Evolutionary conservation across 2,113 vertebrate genomes (phyloP), one percentile per base, ranked within the genome.

Genomic region (Bubo bubo): DNA sequence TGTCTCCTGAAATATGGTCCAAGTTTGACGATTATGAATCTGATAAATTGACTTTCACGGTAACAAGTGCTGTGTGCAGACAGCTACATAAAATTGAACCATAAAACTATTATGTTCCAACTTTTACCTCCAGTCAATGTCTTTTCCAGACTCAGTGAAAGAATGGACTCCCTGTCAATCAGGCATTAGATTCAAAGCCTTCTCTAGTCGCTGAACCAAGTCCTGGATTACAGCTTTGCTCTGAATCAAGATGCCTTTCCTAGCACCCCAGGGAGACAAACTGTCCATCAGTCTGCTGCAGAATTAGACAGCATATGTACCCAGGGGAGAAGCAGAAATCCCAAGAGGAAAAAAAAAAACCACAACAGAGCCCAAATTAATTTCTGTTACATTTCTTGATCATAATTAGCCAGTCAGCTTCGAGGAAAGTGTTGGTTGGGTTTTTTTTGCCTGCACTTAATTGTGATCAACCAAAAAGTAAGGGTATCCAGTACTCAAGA

Each of bases 241-340:
- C 59, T 35, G 26, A 6, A 34, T 20, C 6, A 9, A 73, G 35
- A 67, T 26, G 26, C 37, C 30, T 74, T 67, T 73, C 26, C 52
- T 14, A 79, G 59, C n/a, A 35, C 17, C 37, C 47, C 39, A 20
- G 68, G 55, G 37, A 79, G 52, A 35, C 59, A 60, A 41, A 30
- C 32, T 4, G 14, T 11, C 37, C 59, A 9, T 18, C 84, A 72
- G 37, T 7, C 74, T 10, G 34, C 59, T 30, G 13, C 52, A 52
- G 58, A 59, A 39, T 32, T 8, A 15, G 19, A 9, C 28, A 45
- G 19, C 37, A 4, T 0, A 1, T 8, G 12, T 12, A 14, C 10
- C 37, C 37, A 3, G 18, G 15, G 15, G 26, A 34, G 53, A 45
- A 70, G 55, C 17, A 39, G 66, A 67, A 37, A 67, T 21, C 53